phyloP scores from a whole-genome alignment of 2,888 invertebrate genomes.

The Eupeodes latifasciatus region DNA sequence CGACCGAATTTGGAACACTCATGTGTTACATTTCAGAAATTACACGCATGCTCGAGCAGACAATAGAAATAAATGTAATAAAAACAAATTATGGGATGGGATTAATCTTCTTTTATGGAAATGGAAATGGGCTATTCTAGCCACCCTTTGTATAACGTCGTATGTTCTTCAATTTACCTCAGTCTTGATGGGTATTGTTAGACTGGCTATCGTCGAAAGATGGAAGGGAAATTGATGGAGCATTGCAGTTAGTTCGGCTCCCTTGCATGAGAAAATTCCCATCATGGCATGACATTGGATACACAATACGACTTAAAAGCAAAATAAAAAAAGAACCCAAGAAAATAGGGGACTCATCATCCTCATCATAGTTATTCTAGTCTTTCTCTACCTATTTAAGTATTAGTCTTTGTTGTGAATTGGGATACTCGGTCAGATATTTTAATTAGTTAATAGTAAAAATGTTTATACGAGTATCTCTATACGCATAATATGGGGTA shows the following conservation, averaged over 20 bases:
- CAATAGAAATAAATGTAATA: conserved; percentile 37
- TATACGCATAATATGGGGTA: conserved; percentile 7
- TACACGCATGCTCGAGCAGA: conserved; percentile 74
- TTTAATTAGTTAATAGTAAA: conserved; percentile 51
- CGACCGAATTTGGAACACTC: conserved; percentile 57
- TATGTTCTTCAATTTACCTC: conserved; percentile 4
- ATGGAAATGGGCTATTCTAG: conserved; percentile 37
- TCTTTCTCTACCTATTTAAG: neutral
- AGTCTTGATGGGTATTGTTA: too few relatives aligned
- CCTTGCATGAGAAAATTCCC: conserved; percentile 64
- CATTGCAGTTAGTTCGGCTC: conserved; percentile 54
- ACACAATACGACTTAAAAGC: conserved; percentile 28
- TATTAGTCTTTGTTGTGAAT: conserved; percentile 42
- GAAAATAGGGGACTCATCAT: conserved; percentile 41
- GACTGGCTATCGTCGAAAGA: too few relatives aligned
- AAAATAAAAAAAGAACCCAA: neutral
- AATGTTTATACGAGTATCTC: neutral
- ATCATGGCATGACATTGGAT: conserved; percentile 38
- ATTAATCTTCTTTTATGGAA: conserved; percentile 44
- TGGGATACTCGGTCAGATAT: conserved; percentile 59
- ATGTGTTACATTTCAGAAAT: conserved; percentile 68
- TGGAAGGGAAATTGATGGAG: conserved; percentile 41
- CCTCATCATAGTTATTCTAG: neutral
- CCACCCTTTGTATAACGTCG: conserved; percentile 20
- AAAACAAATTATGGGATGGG: conserved; percentile 37